Percentiles rank a stretch among this genome's conserved stretches.
These are phyloP conservation scores for Metalampra italica DNA, from an alignment of 2,888 invertebrate species.

Conservation along the genomic window DNA sequence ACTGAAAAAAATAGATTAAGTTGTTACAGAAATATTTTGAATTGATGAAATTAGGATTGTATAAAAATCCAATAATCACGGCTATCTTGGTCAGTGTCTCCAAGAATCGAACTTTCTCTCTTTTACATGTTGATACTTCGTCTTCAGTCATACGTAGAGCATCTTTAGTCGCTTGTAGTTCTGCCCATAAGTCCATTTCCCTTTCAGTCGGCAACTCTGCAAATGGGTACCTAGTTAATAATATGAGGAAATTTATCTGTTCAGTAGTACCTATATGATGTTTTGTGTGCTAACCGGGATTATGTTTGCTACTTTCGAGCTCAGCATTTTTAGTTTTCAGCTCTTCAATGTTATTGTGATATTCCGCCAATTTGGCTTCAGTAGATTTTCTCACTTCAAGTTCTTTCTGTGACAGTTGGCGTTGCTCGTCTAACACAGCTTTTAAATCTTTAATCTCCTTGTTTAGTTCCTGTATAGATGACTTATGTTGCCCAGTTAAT, in stretches of 20 bases:
- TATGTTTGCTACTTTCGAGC: slow-evolving; percentile 50
- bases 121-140: slow-evolving; percentile 55
- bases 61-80: slow-evolving; percentile 38
- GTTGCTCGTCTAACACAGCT: slow-evolving; percentile 41
- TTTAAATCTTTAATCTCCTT: slow-evolving; percentile 48
- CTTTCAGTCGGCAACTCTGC: slow-evolving; percentile 61
- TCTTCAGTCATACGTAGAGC: slow-evolving; percentile 60
- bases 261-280: too few species aligned
- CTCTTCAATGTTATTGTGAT: slow-evolving; percentile 40
- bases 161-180: slow-evolving; percentile 66
- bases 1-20: slow-evolving; percentile 48
- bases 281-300: slow-evolving; percentile 39
- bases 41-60: not conserved
- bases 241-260: not conserved
- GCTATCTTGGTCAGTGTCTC: slow-evolving; percentile 65
- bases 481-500: slow-evolving; percentile 43
- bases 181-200: slow-evolving; percentile 67
- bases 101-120: slow-evolving; percentile 64
- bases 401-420: slow-evolving; percentile 33
- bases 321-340: slow-evolving; percentile 50
- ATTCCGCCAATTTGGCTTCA: slow-evolving; percentile 37
- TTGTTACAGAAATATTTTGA: not conserved
- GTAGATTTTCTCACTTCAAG: slow-evolving; percentile 35
- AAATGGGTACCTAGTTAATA: slow-evolving; percentile 8
- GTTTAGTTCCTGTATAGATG: slow-evolving; percentile 41